phyloP scores from a whole-genome alignment of 2,888 invertebrate genomes.

The Cataglyphis albicans region DNA sequence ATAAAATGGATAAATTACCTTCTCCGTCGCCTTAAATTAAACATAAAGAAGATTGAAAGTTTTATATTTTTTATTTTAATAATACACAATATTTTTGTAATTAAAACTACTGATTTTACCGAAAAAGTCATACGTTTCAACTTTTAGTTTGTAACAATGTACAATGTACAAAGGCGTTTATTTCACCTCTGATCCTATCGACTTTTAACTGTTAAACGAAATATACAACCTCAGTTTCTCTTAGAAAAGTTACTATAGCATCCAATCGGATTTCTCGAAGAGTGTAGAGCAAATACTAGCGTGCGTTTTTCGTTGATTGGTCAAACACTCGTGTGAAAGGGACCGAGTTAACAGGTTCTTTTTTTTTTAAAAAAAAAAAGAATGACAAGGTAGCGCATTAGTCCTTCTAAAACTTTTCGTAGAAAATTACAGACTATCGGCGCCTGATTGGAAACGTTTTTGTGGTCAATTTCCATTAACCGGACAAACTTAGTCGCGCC shows the following conservation, averaged over 20 bases:
- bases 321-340: conserved; percentile 32
- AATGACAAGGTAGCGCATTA: conserved; percentile 33
- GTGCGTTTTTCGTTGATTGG: conserved; percentile 50
- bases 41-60: background rate
- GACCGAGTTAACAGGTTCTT: conserved; percentile 37
- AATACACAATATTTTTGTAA: background rate
- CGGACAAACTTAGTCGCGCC: conserved; percentile 35
- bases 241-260: conserved; percentile 34
- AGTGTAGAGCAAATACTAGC: conserved; percentile 50
- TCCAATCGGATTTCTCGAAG: conserved; percentile 25
- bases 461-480: conserved; percentile 55
- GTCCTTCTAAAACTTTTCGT: conserved; percentile 39
- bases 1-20: no score
- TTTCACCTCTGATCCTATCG: background rate
- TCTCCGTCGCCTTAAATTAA: background rate
- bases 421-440: conserved; percentile 80
- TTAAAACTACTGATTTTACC: no score
- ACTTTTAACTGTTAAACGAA: background rate
- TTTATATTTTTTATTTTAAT: background rate
- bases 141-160: background rate
- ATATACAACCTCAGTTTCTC: background rate
- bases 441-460: conserved; percentile 78
- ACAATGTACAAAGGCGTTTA: background rate
- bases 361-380: background rate
- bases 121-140: background rate